Base-by-base conservation (phyloP, 2,113 vertebrate genomes). In the Crypturellus undulatus region DNA sequence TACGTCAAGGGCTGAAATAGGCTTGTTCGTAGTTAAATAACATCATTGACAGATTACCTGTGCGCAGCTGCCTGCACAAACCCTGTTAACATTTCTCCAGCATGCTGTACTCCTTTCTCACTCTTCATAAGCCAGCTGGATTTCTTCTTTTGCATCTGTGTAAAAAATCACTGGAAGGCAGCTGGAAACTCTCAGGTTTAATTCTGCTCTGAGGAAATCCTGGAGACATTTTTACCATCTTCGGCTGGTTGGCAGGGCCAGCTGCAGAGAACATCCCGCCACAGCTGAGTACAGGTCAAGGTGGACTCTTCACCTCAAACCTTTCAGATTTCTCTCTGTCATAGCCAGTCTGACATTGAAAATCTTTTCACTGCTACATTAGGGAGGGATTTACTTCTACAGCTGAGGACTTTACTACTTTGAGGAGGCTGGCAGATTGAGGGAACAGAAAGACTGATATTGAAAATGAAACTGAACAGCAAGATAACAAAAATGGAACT, bases 101-200 rank as follows among this genome's bases (percentile, higher is more conserved):
- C 9, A 47, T 2, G 0, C 10, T 65, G 4, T 9, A 8, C 4
- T 34, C 10, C 28, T 79, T 83, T 83, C 54, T 60, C 26, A 59
- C 3, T 6, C 2, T 63, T 14, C 73, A 11, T 45, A 47, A 79
- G 6, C 9, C 21, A 15, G 5, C 25, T 40, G n/a, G 20, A 54
- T 38, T 11, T 14, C n/a, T 13, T 77, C 21, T 32, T 54, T 12
- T 47, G 22, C 0, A 2, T 78, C 89, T 70, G 9, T 24, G 16
- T 76, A 11, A 43, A 76, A 76, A 87, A 30, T 47, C 19, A 2
- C 2, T 58, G 34, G 21, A 86, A 89, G 54, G 15, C 10, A 87
- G 15, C 1, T 1, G 1, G 9, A 16, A 34, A 24, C 26, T 59
- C 45, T 86, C 14, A 6, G 2, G 5, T 78, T 36, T 43, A 56